A percentile compares a stretch with the other conserved stretches of the same genome.
These are phyloP conservation scores for Corythaeola cristata DNA, from an alignment of 2,113 vertebrate species.

Conservation along the genomic window DNA sequence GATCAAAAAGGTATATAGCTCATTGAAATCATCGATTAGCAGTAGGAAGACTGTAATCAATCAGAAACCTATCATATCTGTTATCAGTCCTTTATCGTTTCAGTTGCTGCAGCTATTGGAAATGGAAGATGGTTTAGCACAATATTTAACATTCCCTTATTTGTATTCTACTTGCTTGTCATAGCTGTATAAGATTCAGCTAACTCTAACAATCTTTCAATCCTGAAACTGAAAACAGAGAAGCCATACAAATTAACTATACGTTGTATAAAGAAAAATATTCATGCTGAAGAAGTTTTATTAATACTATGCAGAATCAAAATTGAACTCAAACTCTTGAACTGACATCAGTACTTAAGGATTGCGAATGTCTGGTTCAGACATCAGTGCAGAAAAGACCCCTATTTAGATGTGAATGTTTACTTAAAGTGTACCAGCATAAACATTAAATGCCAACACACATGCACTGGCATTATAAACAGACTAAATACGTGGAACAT, in stretches of 20 bases:
- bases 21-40: not conserved
- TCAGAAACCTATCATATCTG: not conserved
- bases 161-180: not conserved
- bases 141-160: not conserved
- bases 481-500: not conserved
- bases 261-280: not conserved
- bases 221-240: not conserved
- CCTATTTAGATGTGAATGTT: not conserved
- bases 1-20: not conserved
- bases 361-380: not conserved
- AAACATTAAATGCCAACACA: not conserved
- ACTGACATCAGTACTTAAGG: not conserved
- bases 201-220: not conserved
- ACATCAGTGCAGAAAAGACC: not conserved
- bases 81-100: not conserved
- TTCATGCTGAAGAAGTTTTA: not conserved
- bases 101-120: not conserved
- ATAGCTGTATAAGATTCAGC: not conserved
- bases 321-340: not conserved
- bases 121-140: not conserved
- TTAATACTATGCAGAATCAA: not conserved
- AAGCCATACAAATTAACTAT: not conserved
- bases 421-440: not conserved
- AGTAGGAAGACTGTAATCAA: not conserved
- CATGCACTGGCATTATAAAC: not conserved